phyloP scores from a whole-genome alignment of 2,113 vertebrate genomes.

The Chloropsis cyanopogon region DNA sequence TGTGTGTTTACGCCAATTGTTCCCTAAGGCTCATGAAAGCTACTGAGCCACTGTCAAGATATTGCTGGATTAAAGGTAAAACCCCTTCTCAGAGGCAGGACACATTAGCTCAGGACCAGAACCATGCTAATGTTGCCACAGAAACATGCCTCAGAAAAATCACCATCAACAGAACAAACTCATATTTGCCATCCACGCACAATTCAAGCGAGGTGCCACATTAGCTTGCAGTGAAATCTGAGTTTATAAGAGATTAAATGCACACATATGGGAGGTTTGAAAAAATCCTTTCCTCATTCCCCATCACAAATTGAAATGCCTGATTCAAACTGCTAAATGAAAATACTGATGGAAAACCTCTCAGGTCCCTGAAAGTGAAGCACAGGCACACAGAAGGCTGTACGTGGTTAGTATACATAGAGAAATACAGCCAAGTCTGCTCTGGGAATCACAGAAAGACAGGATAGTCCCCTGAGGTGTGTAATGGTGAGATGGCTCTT shows the following conservation, averaged over 20 bases:
- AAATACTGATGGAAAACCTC: background rate
- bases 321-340: background rate
- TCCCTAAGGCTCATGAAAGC: background rate
- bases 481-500: background rate
- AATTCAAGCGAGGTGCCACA: background rate
- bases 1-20: fast-evolving
- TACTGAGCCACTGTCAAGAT: fast-evolving
- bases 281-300: background rate
- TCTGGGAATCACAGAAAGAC: background rate
- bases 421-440: background rate
- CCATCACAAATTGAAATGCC: background rate
- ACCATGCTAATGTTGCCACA: background rate
- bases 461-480: background rate
- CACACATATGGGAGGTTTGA: background rate
- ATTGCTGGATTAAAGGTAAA: background rate
- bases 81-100: background rate
- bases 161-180: background rate
- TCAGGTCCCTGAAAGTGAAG: background rate
- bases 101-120: background rate
- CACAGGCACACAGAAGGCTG: background rate
- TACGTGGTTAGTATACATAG: background rate
- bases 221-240: background rate
- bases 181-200: background rate
- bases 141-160: background rate
- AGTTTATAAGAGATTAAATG: background rate